Percentiles rank a stretch among this genome's conserved stretches.
These are phyloP conservation scores for Pheosia tremula DNA, from an alignment of 2,888 invertebrate genomes.

Conservation along the genomic window DNA sequence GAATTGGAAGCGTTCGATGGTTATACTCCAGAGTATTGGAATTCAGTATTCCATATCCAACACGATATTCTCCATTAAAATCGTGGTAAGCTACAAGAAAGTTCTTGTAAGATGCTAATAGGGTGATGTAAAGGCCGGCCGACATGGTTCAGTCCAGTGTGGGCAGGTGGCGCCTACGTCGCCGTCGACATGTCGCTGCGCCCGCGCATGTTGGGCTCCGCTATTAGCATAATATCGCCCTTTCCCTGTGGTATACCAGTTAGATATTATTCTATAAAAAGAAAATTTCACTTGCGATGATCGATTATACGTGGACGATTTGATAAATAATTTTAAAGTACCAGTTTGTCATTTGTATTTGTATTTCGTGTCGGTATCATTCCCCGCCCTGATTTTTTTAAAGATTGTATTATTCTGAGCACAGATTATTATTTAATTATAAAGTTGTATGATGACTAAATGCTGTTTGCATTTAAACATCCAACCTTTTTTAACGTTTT, in stretches of 20 bases:
- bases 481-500: too few species aligned
- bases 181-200: constrained; percentile 32
- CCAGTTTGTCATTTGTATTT: background rate
- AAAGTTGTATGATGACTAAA: too few species aligned
- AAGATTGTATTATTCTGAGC: too few species aligned
- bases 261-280: constrained; percentile 1
- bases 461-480: too few species aligned
- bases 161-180: constrained; percentile 55
- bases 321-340: background rate
- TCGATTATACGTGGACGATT: constrained; percentile 1
- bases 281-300: constrained; percentile 7
- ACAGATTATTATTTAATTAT: too few species aligned
- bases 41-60: constrained; percentile 33
- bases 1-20: background rate
- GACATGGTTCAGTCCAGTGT: constrained; percentile 46
- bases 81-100: constrained; percentile 36
- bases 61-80: constrained; percentile 36
- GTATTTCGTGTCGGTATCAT: background rate
- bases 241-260: constrained; percentile 3
- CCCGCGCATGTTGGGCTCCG: constrained; percentile 18
- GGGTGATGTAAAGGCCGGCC: constrained; percentile 42
- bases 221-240: constrained; percentile 27
- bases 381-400: background rate
- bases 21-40: constrained; percentile 11
- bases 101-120: constrained; percentile 47